Evolutionary conservation across 2,888 invertebrate species (phyloP).

Genomic region (Sinopyrophorus schimmeli): DNA sequence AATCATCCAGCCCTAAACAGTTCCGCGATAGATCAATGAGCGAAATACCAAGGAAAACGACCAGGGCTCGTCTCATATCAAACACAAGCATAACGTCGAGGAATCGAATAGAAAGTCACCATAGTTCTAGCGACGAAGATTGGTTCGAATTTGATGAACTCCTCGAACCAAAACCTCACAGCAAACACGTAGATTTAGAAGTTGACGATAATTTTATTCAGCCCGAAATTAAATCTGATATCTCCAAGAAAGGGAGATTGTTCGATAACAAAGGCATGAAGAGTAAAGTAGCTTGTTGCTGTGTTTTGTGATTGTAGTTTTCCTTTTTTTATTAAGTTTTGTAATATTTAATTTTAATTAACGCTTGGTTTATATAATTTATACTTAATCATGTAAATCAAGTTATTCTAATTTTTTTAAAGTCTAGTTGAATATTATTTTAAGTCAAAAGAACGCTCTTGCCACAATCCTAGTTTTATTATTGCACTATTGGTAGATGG

Average conservation of each 20-base stretch:
- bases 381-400: slow-evolving; percentile 8
- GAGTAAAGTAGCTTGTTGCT: slow-evolving; percentile 28
- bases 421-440: not conserved
- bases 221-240: slow-evolving; percentile 9
- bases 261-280: slow-evolving; percentile 24
- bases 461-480: not conserved
- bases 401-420: slow-evolving; percentile 10
- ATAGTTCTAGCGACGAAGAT: slow-evolving; percentile 56
- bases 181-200: slow-evolving; percentile 12
- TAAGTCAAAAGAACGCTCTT: too few species aligned
- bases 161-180: slow-evolving; percentile 21
- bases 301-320: slow-evolving; percentile 25
- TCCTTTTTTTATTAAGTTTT: slow-evolving; percentile 21
- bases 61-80: slow-evolving; percentile 38
- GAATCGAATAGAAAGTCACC: slow-evolving; percentile 52
- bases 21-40: slow-evolving; percentile 46
- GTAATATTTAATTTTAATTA: slow-evolving; percentile 26
- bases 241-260: slow-evolving; percentile 14
- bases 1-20: slow-evolving; percentile 22
- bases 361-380: slow-evolving; percentile 18
- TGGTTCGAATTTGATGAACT: slow-evolving; percentile 55
- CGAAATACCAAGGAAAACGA: slow-evolving; percentile 41
- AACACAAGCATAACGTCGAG: slow-evolving; percentile 41
- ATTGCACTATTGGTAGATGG: not conserved
- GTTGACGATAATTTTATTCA: slow-evolving; percentile 16